phyloP scores from a whole-genome alignment of 2,113 vertebrate species.

The Hipposideros armiger region DNA sequence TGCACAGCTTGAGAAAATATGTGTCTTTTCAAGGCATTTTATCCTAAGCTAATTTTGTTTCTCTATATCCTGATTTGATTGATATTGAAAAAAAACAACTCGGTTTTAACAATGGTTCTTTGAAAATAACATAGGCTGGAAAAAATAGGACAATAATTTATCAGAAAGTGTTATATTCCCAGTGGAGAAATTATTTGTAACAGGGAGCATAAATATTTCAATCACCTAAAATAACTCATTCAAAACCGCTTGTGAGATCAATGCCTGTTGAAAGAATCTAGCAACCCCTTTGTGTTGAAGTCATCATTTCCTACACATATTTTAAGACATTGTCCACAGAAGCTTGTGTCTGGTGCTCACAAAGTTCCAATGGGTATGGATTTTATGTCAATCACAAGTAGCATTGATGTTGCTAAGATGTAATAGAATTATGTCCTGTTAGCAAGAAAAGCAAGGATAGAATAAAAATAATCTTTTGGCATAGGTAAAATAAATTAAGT shows the following conservation, averaged over 20 bases:
- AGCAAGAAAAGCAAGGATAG: conserved; percentile 55
- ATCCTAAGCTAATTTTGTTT: conserved; percentile 48
- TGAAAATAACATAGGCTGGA: conserved; percentile 27
- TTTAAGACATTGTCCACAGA: conserved; percentile 74
- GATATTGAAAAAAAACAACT: conserved; percentile 42
- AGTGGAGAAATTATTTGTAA: conserved; percentile 75
- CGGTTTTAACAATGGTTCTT: conserved; percentile 32
- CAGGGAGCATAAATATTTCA: conserved; percentile 84
- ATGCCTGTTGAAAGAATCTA: conserved; percentile 76
- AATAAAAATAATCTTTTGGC: conserved; percentile 38
- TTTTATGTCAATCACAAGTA: conserved; percentile 82
- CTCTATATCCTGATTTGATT: conserved; percentile 62
- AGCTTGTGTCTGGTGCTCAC: conserved; percentile 75
- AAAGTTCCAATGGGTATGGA: conserved; percentile 76
- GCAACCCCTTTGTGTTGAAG: conserved; percentile 75
- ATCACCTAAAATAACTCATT: conserved; percentile 79
- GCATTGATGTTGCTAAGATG: conserved; percentile 41
- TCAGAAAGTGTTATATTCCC: conserved; percentile 65
- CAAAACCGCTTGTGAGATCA: conserved; percentile 77
- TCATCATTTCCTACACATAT: conserved; percentile 76
- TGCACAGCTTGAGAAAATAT: conserved; percentile 66
- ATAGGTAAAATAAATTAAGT: background rate
- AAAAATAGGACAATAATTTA: conserved; percentile 67
- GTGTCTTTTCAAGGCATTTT: background rate
- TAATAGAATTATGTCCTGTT: conserved; percentile 73